Percentiles rank a stretch among this genome's conserved stretches.
Conservation (phyloP, 30 jellyfish, hydroid and myxozoan genomes). For the Turritopsis rubra region DNA sequence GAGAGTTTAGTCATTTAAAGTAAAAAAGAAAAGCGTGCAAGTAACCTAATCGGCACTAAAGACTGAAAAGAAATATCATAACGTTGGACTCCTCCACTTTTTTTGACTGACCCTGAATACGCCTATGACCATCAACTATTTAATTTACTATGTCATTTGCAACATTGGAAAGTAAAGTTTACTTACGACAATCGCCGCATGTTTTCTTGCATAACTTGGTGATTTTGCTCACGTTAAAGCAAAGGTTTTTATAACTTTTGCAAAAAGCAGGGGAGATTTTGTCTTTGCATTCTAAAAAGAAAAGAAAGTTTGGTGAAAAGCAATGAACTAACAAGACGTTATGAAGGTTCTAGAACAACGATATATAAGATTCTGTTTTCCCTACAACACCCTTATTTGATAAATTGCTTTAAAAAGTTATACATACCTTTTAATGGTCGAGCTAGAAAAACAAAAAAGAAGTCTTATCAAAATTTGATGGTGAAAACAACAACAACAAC, state of each 20-base stretch:
- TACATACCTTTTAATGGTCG: background rate
- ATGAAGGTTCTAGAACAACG: background rate
- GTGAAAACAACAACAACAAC: background rate
- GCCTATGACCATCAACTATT: too few relatives aligned
- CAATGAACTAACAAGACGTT: background rate
- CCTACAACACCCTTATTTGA: too few relatives aligned
- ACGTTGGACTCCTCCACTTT: too few relatives aligned
- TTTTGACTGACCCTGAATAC: too few relatives aligned
- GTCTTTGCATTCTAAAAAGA: constrained; percentile 6
- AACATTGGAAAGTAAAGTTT: background rate
- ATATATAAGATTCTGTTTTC: too few relatives aligned
- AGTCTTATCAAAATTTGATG: background rate
- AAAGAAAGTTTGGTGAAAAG: background rate
- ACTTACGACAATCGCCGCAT: constrained; percentile 14
- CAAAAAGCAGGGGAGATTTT: background rate
- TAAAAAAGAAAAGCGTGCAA: too few relatives aligned
- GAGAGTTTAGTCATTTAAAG: too few relatives aligned
- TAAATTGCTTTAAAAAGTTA: too few relatives aligned
- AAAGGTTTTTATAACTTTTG: background rate
- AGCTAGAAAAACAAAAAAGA: background rate
- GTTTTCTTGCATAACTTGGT: background rate
- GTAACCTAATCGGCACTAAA: too few relatives aligned
- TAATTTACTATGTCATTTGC: too few relatives aligned
- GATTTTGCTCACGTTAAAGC: background rate
- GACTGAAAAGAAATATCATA: too few relatives aligned